These are phyloP conservation scores for Oeneis ivallda DNA, from an alignment of 2,888 invertebrate species.

Conservation along the genomic window DNA sequence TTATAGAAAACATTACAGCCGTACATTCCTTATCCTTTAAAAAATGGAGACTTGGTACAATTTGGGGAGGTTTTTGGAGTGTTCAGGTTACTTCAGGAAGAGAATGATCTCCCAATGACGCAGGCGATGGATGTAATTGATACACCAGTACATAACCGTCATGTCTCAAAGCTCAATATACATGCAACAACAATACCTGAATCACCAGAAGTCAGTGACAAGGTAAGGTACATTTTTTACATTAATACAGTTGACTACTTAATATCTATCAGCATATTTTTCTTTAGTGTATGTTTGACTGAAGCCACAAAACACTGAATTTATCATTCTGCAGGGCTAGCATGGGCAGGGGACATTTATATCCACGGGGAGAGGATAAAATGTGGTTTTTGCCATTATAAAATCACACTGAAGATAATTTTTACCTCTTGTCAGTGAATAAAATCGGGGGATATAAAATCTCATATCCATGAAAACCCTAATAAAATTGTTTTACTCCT, in stretches of 20 bases:
- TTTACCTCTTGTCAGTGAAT: too few relatives aligned
- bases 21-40: conserved; percentile 64
- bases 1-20: conserved; percentile 63
- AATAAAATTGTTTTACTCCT: too few relatives aligned
- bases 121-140: conserved; percentile 68
- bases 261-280: not conserved
- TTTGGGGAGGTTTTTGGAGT: conserved; percentile 72
- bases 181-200: conserved; percentile 62
- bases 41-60: conserved; percentile 68
- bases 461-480: too few relatives aligned
- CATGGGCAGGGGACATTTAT: too few relatives aligned
- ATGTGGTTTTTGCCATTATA: too few relatives aligned
- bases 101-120: conserved; percentile 66
- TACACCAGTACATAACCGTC: conserved; percentile 54
- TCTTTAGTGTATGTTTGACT: not conserved
- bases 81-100: conserved; percentile 63
- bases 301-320: too few relatives aligned
- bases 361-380: too few relatives aligned
- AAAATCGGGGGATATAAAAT: too few relatives aligned
- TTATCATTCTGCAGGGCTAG: too few relatives aligned
- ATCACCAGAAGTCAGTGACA: conserved; percentile 73
- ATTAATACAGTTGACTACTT: too few relatives aligned
- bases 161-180: conserved; percentile 50
- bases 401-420: too few relatives aligned
- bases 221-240: conserved; percentile 47